Evolutionary conservation across 2,888 invertebrate genomes (phyloP), one percentile per base, ranked within the genome.

Genomic region (Baccha elongata): DNA sequence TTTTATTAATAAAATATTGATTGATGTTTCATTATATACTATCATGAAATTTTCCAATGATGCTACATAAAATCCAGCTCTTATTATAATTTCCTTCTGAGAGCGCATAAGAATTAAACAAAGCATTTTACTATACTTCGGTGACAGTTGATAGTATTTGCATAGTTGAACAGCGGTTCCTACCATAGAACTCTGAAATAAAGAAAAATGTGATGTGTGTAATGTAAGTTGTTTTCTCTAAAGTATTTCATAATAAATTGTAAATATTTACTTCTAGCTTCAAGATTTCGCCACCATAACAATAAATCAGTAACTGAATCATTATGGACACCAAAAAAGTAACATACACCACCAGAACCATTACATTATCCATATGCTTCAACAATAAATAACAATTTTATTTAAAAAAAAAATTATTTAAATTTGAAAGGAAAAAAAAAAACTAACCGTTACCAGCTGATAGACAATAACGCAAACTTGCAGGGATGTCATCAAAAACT

Each of bases 401-500:
- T 13, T 19, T 32, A 4, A 6, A 26, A 29, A 29, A 37, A 37
- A 37, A 37, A n/a, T 0, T 13, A 3, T 17, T 19, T n/a, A 32
- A 37, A 4, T 23, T 4, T 2, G n/a, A 15, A 44, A 5, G 13
- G 0, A 10, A 71, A 17, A 84, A 5, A 19, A 0, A 10, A 71
- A 17, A 84, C 86, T 10, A 67, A 90, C 89, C 83, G 86, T 88
- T 0, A 89, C 85, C 44, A 89, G 85, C 78, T 90, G 89, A 85
- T 89, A 90, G n/a, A 89, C 86, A 17, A 90, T 89, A 23, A 89
- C 87, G 67, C 91, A 88, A 32, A 90, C 86, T 84, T 88, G 87
- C 67, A 90, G 72, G 3, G 91, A 90, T 11, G 90, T 90, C 32
- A 90, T 87, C 0, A 90, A 73, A 65, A 90, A 90, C 68, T 90